phyloP scores from a whole-genome alignment of 2,888 invertebrate species.

The Mesoligia furuncula region DNA sequence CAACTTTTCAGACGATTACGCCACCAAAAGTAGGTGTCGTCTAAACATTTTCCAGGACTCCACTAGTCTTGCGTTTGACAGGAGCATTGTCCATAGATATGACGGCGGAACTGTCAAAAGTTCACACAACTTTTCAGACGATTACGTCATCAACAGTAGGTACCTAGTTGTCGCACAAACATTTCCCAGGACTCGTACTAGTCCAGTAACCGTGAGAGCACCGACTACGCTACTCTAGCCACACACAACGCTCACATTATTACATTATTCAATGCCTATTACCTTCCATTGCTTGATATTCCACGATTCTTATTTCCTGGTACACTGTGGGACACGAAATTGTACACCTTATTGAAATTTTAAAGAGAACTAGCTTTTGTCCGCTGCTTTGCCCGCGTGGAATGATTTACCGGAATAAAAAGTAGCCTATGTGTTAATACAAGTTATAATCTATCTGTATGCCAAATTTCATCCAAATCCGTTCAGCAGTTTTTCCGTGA shows the following conservation, averaged over 20 bases:
- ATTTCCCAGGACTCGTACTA: constrained; percentile 35
- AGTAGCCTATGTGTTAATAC: not conserved
- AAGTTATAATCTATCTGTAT: not conserved
- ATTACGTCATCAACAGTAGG: not conserved
- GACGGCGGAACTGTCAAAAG: not conserved
- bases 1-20: not conserved
- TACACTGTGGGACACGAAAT: constrained; percentile 59
- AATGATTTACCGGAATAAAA: not conserved
- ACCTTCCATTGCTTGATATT: constrained; percentile 64
- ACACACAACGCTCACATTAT: constrained; percentile 56
- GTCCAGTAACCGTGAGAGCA: constrained; percentile 56
- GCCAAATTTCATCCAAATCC: too few relatives aligned
- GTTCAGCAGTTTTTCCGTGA: too few relatives aligned
- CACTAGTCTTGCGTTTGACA: not conserved
- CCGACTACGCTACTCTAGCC: constrained; percentile 27
- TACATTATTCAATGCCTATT: constrained; percentile 68
- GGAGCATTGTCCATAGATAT: not conserved
- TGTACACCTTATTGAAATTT: constrained; percentile 30
- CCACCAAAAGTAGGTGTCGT: not conserved
- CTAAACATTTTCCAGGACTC: constrained; percentile 8
- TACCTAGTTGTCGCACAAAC: not conserved
- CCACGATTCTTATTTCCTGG: constrained; percentile 71
- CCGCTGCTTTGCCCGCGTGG: not conserved
- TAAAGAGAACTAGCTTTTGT: too few relatives aligned
- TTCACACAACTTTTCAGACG: not conserved